Base-by-base conservation (phyloP, 2,888 invertebrate genomes). In the Caenorhabditis sulstoni region DNA sequence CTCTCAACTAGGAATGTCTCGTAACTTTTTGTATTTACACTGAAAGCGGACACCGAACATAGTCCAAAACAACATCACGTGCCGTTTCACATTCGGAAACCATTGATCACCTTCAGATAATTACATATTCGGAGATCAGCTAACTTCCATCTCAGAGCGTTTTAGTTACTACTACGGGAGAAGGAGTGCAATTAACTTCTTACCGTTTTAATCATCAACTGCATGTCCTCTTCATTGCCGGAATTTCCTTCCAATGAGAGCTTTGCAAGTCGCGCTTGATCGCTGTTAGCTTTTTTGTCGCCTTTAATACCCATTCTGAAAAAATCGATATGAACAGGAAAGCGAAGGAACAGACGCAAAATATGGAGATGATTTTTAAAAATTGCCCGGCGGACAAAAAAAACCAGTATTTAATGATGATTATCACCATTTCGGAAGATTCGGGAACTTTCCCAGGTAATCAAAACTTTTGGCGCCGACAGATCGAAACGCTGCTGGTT, bases 161-260 rank as follows among this genome's bases (percentile, higher is more conserved):
- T n/a, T n/a, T n/a, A n/a, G n/a, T n/a, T n/a, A n/a, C n/a, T n/a
- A n/a, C n/a, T n/a, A n/a, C n/a, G n/a, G n/a, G n/a, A n/a, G n/a
- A n/a, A n/a, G n/a, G n/a, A n/a, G n/a, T n/a, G n/a, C n/a, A n/a
- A n/a, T n/a, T 9, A 23, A 22, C 49, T 14, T 18, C 22, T 58
- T 23, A 86, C 85, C 76, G 83, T 86, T 57, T 84, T 86, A 68
- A 86, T 84, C 73, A 81, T 81, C 47, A 76, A 81, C 73, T 84
- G 83, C 11, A 86, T 83, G 14, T 76, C 71, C 20, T 80, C 81
- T 41, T 85, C 85, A 57, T 82, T 82, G 1, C 53, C 75, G 23
- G 83, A 79, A 61, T 78, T 73, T 39, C 81, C 81, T 57, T 83
- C 83, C 62, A 79, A 53, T 53, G 85, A 83, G 49, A 85, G 73